Conservation (phyloP, 2,113 vertebrate genomes). For the Chaenocephalus aceratus region DNA sequence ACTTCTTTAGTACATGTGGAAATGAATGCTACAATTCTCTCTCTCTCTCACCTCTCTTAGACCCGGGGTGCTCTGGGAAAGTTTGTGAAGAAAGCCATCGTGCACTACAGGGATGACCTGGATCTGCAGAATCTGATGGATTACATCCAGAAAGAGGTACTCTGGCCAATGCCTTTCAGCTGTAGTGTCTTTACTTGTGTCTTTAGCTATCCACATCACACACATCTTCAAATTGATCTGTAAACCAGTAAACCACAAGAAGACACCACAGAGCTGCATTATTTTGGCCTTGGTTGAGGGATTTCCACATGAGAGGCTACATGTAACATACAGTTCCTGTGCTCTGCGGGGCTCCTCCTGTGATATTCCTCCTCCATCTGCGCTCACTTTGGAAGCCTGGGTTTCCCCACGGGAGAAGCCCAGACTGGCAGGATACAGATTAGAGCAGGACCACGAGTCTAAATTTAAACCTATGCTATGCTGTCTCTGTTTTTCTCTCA, state of each 20-base stretch:
- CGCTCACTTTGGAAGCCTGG: conserved; percentile 30
- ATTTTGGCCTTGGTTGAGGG: conserved; percentile 3
- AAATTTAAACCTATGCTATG: conserved; percentile 41
- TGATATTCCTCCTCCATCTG: conserved; percentile 55
- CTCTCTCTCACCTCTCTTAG: conserved; percentile 48
- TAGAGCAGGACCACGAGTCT: conserved; percentile 32
- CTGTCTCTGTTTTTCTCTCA: conserved; percentile 36
- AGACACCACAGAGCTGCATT: neutral
- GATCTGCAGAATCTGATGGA: conserved; percentile 88
- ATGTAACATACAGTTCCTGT: conserved; percentile 40
- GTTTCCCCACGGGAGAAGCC: conserved; percentile 49
- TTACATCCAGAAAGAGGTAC: conserved; percentile 86
- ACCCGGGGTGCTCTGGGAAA: conserved; percentile 78
- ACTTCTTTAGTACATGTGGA: conserved; percentile 2
- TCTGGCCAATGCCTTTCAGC: conserved; percentile 11
- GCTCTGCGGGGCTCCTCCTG: conserved; percentile 47
- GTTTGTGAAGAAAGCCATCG: conserved; percentile 85
- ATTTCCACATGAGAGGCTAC: conserved; percentile 45
- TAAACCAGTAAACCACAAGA: conserved; percentile 16
- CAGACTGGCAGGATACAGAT: conserved; percentile 45
- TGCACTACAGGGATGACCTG: conserved; percentile 85
- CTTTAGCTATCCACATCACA: neutral
- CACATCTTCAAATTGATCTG: conserved; percentile 27
- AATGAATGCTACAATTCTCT: neutral
- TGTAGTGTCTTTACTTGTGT: conserved; percentile 3